phyloP scores from a whole-genome alignment of 2,888 invertebrate species.

The Meliscaeva auricollis region DNA sequence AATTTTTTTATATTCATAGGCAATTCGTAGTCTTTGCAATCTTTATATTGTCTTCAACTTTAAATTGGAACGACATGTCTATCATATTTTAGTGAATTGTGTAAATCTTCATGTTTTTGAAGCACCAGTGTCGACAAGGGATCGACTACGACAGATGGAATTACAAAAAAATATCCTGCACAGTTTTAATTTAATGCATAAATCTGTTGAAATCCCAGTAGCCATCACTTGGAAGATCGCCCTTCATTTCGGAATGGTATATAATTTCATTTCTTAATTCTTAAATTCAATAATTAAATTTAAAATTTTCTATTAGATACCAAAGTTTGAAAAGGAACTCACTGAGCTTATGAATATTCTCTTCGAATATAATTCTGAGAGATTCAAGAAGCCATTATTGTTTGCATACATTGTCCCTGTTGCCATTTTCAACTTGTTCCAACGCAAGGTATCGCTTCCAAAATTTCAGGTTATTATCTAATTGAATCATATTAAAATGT shows the following conservation, averaged over 20 bases:
- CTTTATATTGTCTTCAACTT: conserved; percentile 50
- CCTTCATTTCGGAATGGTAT: conserved; percentile 57
- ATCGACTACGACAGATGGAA: conserved; percentile 34
- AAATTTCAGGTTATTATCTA: conserved; percentile 34
- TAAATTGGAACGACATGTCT: conserved; percentile 45
- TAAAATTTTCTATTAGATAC: neutral
- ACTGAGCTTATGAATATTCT: conserved; percentile 56
- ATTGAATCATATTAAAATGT: too few relatives aligned
- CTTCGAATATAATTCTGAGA: conserved; percentile 59
- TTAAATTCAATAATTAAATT: neutral
- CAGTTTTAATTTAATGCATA: conserved; percentile 51
- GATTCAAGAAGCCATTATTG: conserved; percentile 36
- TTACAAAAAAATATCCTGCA: conserved; percentile 42
- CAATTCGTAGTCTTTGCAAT: conserved; percentile 44
- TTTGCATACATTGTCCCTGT: conserved; percentile 59
- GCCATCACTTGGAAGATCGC: conserved; percentile 56
- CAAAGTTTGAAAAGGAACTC: conserved; percentile 36
- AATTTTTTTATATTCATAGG: conserved; percentile 15
- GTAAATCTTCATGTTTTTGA: conserved; percentile 48
- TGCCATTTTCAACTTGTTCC: conserved; percentile 59
- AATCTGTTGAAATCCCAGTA: conserved; percentile 58
- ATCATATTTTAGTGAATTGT: conserved; percentile 48
- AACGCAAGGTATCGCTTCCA: neutral
- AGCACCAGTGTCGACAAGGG: neutral
- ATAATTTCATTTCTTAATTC: neutral